A percentile compares a stretch with the other conserved stretches of the same genome.
These are phyloP conservation scores for Echinops telfairi DNA, from an alignment of 2,113 vertebrate genomes.

Conservation along the genomic window DNA sequence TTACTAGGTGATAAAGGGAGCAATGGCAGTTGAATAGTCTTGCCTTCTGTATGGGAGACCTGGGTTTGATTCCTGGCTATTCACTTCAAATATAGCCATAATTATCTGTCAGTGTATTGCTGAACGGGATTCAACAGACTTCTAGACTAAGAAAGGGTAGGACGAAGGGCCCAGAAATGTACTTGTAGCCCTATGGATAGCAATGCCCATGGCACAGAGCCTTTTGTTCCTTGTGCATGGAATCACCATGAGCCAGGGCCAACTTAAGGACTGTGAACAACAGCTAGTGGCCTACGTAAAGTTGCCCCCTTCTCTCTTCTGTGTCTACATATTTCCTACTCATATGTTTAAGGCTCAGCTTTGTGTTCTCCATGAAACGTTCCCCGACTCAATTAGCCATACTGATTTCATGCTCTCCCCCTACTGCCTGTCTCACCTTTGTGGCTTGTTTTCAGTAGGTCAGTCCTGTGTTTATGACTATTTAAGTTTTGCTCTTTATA, in stretches of 20 bases:
- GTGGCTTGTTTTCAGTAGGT: constrained; percentile 18
- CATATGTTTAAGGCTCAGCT: background rate
- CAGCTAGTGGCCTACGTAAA: background rate
- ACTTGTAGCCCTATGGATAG: background rate
- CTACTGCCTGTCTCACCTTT: background rate
- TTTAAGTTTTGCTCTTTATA: constrained; percentile 14
- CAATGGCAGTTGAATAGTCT: background rate
- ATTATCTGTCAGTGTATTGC: background rate
- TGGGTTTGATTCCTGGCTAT: background rate
- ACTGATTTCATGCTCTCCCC: constrained; percentile 33
- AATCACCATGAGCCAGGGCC: background rate
- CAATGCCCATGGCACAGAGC: background rate
- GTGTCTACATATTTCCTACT: background rate
- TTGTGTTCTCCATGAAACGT: constrained; percentile 13
- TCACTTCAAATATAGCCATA: background rate
- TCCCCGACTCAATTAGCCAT: background rate
- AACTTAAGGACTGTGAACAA: background rate
- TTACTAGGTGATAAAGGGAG: background rate
- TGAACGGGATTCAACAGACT: background rate
- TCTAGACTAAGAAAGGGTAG: background rate
- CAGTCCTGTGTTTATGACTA: background rate
- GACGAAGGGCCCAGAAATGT: background rate
- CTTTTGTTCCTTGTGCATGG: background rate
- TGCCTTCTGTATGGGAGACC: background rate
- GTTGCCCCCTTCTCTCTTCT: constrained; percentile 5